Base-by-base conservation (phyloP, 2,888 invertebrate species). In the Acheta domesticus region DNA sequence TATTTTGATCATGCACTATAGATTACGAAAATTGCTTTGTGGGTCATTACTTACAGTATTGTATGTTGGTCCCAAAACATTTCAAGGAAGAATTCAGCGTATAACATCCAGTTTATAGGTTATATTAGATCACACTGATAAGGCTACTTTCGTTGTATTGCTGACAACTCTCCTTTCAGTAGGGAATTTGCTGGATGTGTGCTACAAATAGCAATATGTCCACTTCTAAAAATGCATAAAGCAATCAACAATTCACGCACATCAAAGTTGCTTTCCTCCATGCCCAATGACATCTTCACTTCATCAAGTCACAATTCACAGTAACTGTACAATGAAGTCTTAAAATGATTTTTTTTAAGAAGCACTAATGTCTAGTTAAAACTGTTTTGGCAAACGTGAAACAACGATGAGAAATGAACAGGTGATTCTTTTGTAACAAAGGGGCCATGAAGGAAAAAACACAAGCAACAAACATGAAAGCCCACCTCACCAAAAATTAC, bases 61-160 rank as follows among this genome's bases (percentile, higher is more conserved):
- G 16, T 62, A 62, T 62, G 62, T 62, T 62, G 62, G 62, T 62
- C 62, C 62, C 62, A 62, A 62, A 62, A 62, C 62, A 62, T n/a
- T 14, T 62, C 62, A 62, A 62, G 62, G 62, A 62, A 62, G 62
- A 62, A 62, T 62, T 62, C 62, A 62, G 62, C 62, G n/a, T 62
- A 62, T 62, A 62, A 62, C 62, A 62, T 62, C 62, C 62, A 62
- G 62, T 19, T 76, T 76, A n/a, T 48, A 12, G 49, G n/a, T 48
- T 76, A 48, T n/a, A 48, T 76, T 36, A 76, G 76, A 76, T 48
- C 76, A 76, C 76, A 76, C 48, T 62, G 62, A 62, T 49, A 76
- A 76, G 76, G 76, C 76, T 76, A 49, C 36, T 76, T 76, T 76
- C 76, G 76, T 76, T 76, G 76, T 76, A n/a, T 76, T 49, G 36